Conservation (phyloP, 2,113 vertebrate genomes). For the Cyprinodon tularosa region DNA sequence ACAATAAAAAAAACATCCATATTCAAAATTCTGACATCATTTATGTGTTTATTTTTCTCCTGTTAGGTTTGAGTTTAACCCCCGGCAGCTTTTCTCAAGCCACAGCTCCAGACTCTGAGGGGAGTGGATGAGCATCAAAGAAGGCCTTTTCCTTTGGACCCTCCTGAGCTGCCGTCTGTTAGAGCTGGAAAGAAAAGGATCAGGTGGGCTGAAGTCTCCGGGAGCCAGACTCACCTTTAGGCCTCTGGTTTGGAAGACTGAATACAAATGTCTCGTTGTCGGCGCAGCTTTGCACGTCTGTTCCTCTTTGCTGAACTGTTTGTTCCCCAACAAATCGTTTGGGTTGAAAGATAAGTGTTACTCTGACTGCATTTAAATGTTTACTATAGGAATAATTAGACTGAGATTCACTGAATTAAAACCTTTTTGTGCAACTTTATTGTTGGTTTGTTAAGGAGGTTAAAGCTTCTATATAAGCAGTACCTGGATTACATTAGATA, state of each 20-base stretch:
- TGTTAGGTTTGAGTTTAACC: constrained; percentile 78
- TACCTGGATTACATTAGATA: too few species aligned
- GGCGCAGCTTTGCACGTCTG: neutral
- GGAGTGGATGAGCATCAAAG: constrained; percentile 21
- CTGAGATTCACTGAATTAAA: too few species aligned
- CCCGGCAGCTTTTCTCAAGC: constrained; percentile 74
- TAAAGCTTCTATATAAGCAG: too few species aligned
- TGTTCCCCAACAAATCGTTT: neutral
- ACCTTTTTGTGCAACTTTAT: too few species aligned
- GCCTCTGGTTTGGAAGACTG: neutral
- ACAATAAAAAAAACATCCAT: too few species aligned
- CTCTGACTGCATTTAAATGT: neutral
- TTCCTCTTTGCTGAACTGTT: neutral
- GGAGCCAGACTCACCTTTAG: constrained; percentile 5
- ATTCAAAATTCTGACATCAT: neutral
- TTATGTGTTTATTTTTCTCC: neutral
- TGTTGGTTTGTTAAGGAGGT: too few species aligned
- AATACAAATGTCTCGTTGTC: neutral
- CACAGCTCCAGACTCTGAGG: constrained; percentile 53
- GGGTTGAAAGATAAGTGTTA: neutral
- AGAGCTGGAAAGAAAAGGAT: constrained; percentile 27
- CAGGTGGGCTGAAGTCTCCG: constrained; percentile 8
- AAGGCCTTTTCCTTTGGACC: constrained; percentile 29
- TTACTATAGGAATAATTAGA: neutral
- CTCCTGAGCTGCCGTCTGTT: constrained; percentile 21